These are phyloP conservation scores for Datnioides undecimradiatus DNA, from an alignment of 2,113 vertebrate species.

Conservation along the genomic window DNA sequence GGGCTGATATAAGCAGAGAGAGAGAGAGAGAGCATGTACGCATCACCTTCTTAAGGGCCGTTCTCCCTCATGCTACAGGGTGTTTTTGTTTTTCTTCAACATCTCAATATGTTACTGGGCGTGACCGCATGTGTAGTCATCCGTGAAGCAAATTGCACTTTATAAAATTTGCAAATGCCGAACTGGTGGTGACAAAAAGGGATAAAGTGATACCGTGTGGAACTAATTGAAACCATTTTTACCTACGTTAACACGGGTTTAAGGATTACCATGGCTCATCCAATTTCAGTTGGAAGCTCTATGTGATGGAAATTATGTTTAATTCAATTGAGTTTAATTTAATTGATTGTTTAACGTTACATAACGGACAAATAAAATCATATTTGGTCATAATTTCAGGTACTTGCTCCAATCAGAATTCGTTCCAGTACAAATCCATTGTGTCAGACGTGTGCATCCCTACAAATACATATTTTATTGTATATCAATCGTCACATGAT, in stretches of 20 bases:
- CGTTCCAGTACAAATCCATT: too few relatives aligned
- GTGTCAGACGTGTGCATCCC: background rate
- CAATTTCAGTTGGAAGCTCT: background rate
- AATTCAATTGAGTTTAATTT: too few relatives aligned
- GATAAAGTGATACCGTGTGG: background rate
- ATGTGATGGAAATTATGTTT: background rate
- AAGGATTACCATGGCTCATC: too few relatives aligned
- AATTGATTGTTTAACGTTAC: too few relatives aligned
- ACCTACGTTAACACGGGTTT: background rate
- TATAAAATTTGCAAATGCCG: constrained; percentile 13
- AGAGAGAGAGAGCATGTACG: constrained; percentile 42
- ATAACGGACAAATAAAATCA: too few relatives aligned
- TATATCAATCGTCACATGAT: background rate
- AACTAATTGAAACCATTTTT: background rate
- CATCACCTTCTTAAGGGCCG: constrained; percentile 20
- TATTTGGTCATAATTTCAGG: too few relatives aligned
- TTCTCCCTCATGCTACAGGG: constrained; percentile 32
- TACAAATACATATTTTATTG: background rate
- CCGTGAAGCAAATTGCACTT: constrained; percentile 17
- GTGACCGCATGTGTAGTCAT: constrained; percentile 39
- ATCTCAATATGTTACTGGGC: constrained; percentile 40
- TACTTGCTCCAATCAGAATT: too few relatives aligned
- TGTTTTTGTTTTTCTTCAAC: constrained; percentile 58
- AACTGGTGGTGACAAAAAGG: background rate
- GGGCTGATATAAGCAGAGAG: constrained; percentile 41